Evolutionary conservation across 2,797 vertebrate species (phyloP).

Genomic region (Cheirogaleus major): DNA sequence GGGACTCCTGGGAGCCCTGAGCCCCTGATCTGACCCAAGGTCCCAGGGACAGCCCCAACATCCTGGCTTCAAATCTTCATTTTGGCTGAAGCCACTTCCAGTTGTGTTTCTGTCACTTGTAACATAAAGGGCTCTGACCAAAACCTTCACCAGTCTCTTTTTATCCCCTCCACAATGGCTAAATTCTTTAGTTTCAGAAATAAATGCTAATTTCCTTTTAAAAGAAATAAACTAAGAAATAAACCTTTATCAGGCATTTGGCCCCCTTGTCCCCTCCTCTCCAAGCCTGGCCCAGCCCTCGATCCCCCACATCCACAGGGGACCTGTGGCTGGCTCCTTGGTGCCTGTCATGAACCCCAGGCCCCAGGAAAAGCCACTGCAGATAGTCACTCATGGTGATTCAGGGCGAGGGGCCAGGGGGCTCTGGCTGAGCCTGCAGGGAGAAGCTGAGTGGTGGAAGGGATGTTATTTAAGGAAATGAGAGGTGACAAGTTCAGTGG

Average conservation of each 20-base stretch:
- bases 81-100: background rate
- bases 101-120: background rate
- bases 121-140: background rate
- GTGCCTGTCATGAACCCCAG: background rate
- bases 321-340: background rate
- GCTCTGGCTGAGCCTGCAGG: background rate
- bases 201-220: background rate
- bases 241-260: background rate
- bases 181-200: slow-evolving; percentile 3
- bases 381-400: background rate
- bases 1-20: background rate
- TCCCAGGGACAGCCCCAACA: background rate
- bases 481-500: background rate
- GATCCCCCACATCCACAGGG: background rate
- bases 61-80: background rate
- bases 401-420: background rate
- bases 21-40: background rate
- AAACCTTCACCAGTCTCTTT: background rate
- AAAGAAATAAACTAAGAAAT: background rate
- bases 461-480: background rate
- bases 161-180: background rate
- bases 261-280: background rate
- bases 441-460: background rate
- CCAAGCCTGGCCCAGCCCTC: background rate
- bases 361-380: background rate